Evolutionary conservation across 2,888 invertebrate species (phyloP), one percentile per base, ranked within the genome.

Genomic region (Lacanobia wlatinum): DNA sequence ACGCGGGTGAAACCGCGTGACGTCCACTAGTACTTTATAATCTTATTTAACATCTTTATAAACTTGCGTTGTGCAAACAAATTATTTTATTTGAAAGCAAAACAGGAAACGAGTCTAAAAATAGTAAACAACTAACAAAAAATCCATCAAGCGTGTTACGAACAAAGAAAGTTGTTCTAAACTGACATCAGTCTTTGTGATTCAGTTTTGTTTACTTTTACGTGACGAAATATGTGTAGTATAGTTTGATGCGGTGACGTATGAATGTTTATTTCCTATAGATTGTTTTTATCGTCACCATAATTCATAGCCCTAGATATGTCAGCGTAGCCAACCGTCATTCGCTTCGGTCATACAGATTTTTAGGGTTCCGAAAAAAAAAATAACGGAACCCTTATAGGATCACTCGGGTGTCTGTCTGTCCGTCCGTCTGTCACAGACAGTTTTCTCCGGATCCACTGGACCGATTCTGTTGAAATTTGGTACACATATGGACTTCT

Each of bases 181-280:
- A 21, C 46, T 48, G 48, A 67, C 59, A 7, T 67, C 48, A 61
- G 43, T 52, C 12, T 61, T 50, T 16, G 16, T 60, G 38, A 48
- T 62, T 38, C 50, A 16, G 10, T 34, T 48, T 58, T 21, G 10
- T 77, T 60, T 21, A 34, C 18, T 43, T 76, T 65, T 52, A 52
- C 76, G 68, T 58, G 70, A 62, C 38, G 70, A 70, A 46, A 78
- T 62, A 68, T 68, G 65, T 40, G 3, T 21, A 21, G 34, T 58
- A 28, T 48, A 8, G 5, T 48, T 69, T 46, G 69, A 59, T 52
- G 46, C 21, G 59, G n/a, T 23, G 23, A 53, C 38, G 2, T 40
- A 18, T 28, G 28, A 38, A 74, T 61, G 70, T 61, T 61, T 50
- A 18, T 48, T 23, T 60, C n/a, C 16, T 23, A 40, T 1, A 1